Percentiles rank a stretch among this genome's conserved stretches.
These are phyloP conservation scores for Pegoplata infirma DNA, from an alignment of 2,888 invertebrate genomes.

Conservation along the genomic window DNA sequence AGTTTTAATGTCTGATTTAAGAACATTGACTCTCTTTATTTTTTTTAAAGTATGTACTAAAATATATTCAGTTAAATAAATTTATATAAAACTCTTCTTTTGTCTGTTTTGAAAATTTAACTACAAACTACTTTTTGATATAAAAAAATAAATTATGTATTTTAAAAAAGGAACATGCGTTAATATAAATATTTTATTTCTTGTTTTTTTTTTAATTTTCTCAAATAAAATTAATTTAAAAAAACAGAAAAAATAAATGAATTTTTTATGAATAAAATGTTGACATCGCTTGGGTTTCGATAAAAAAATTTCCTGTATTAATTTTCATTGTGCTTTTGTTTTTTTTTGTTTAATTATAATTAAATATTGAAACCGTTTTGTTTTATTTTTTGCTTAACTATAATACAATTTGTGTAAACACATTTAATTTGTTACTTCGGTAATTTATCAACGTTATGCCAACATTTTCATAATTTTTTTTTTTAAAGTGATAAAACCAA, in stretches of 20 bases:
- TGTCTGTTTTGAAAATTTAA: background rate
- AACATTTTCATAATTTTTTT: slow-evolving; percentile 73
- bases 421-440: slow-evolving; percentile 52
- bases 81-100: no score
- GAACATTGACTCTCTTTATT: no score
- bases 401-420: slow-evolving; percentile 36
- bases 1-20: no score
- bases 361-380: slow-evolving; percentile 56
- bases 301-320: slow-evolving; percentile 34
- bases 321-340: slow-evolving; percentile 43
- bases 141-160: background rate
- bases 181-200: slow-evolving; percentile 64
- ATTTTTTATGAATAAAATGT: slow-evolving; percentile 73
- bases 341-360: slow-evolving; percentile 54
- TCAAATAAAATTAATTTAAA: slow-evolving; percentile 19
- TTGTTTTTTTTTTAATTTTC: slow-evolving; percentile 15
- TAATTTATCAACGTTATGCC: slow-evolving; percentile 72
- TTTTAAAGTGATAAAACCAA: slow-evolving; percentile 58
- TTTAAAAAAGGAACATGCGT: background rate
- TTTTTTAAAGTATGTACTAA: no score
- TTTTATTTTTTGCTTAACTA: slow-evolving; percentile 38
- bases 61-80: no score
- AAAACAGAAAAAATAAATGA: background rate
- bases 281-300: slow-evolving; percentile 77
- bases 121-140: background rate